Conservation (phyloP, 2,888 invertebrate species). For the Hirudinaria manillensis region DNA sequence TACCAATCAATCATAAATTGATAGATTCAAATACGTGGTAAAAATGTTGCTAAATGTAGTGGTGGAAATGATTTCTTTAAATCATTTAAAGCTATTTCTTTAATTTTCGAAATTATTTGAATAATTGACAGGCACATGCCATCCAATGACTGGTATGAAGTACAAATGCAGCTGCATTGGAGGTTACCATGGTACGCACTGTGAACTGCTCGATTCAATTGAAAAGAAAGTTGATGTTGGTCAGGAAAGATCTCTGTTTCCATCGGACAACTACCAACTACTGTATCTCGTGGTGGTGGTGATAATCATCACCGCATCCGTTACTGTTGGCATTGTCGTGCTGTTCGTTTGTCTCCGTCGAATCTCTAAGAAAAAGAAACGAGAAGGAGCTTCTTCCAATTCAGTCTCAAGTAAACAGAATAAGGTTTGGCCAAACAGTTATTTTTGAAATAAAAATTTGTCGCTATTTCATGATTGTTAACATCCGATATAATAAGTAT, state of each 20-base stretch:
- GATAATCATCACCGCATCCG: background rate
- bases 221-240: background rate
- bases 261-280: no score
- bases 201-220: background rate
- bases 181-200: background rate
- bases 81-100: background rate
- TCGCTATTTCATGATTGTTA: no score
- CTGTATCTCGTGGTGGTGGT: background rate
- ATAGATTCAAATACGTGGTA: background rate
- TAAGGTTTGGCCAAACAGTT: no score
- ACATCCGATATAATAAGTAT: no score
- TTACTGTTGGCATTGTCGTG: background rate
- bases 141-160: background rate
- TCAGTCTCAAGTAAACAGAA: no score
- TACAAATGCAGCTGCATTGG: background rate
- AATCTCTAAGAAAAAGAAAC: no score
- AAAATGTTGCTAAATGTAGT: no score
- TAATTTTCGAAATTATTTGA: background rate
- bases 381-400: no score
- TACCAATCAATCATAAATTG: background rate
- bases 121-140: background rate
- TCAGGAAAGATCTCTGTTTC: background rate
- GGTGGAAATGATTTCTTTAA: background rate
- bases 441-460: no score
- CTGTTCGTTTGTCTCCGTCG: background rate